These are phyloP conservation scores for Pseudococcus jackbeardsleyi DNA, from an alignment of 2,888 invertebrate genomes.

Conservation along the genomic window DNA sequence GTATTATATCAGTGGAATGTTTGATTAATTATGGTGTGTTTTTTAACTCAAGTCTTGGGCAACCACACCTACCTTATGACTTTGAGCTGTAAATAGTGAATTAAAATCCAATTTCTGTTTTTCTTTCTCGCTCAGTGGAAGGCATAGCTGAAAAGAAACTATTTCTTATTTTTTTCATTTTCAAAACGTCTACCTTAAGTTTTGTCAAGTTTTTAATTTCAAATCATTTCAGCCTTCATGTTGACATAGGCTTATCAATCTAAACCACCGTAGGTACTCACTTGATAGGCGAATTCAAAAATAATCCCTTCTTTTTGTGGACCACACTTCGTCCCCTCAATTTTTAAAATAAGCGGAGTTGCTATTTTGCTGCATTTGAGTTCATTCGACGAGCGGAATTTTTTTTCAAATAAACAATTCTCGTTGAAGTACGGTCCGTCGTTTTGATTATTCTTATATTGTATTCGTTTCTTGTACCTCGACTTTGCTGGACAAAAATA, in stretches of 20 bases:
- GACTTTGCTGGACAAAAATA: neutral
- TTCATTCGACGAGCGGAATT: neutral
- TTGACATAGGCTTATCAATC: too few relatives aligned
- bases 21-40: too few relatives aligned
- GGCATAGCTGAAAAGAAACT: neutral
- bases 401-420: neutral
- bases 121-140: neutral
- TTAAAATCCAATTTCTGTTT: neutral
- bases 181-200: neutral
- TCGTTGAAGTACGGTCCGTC: neutral
- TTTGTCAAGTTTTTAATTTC: too few relatives aligned
- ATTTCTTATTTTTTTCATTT: neutral
- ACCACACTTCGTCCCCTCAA: neutral
- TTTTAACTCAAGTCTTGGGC: too few relatives aligned
- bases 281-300: neutral
- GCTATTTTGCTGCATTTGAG: neutral
- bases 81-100: neutral
- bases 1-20: too few relatives aligned
- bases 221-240: too few relatives aligned
- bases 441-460: neutral
- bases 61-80: too few relatives aligned
- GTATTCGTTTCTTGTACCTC: neutral
- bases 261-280: neutral
- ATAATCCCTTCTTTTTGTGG: neutral
- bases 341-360: neutral